phyloP scores from a whole-genome alignment of 2,797 vertebrate species.

The Mus caroli region DNA sequence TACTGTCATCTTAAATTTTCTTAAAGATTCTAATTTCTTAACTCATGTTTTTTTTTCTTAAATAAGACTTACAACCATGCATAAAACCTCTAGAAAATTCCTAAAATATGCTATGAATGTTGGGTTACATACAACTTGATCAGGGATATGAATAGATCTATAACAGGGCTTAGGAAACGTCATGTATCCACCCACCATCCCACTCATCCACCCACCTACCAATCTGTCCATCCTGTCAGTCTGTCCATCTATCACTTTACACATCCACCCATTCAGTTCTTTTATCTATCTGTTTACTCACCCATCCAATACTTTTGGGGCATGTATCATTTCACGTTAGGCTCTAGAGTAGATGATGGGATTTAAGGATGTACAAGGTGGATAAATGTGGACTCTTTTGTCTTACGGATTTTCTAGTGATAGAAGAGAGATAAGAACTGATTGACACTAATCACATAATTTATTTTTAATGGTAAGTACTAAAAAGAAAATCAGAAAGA shows the following conservation, averaged over 20 bases:
- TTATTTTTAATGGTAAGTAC: conserved; percentile 34
- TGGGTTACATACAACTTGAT: neutral
- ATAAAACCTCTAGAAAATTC: conserved; percentile 17
- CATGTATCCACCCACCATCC: neutral
- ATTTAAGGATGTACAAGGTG: neutral
- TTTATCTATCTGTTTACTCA: neutral
- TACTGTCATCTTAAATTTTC: neutral
- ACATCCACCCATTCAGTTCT: neutral
- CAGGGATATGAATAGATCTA: neutral
- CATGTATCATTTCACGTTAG: neutral
- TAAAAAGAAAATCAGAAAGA: conserved; percentile 46
- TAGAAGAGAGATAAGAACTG: conserved; percentile 27
- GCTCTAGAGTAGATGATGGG: neutral
- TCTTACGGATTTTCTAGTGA: conserved; percentile 10
- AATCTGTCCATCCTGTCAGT: neutral
- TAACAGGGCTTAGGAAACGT: conserved; percentile 1
- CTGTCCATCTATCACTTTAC: neutral
- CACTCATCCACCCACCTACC: neutral
- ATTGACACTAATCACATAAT: neutral
- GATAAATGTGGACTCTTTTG: neutral
- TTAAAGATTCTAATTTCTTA: conserved; percentile 7
- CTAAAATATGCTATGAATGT: conserved; percentile 2
- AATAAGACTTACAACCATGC: neutral
- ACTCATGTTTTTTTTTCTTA: neutral
- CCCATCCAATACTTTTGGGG: neutral